Evolutionary conservation across 2,888 invertebrate species (phyloP), one percentile per base, ranked within the genome.

Genomic region (Chrysolina oricalcia): DNA sequence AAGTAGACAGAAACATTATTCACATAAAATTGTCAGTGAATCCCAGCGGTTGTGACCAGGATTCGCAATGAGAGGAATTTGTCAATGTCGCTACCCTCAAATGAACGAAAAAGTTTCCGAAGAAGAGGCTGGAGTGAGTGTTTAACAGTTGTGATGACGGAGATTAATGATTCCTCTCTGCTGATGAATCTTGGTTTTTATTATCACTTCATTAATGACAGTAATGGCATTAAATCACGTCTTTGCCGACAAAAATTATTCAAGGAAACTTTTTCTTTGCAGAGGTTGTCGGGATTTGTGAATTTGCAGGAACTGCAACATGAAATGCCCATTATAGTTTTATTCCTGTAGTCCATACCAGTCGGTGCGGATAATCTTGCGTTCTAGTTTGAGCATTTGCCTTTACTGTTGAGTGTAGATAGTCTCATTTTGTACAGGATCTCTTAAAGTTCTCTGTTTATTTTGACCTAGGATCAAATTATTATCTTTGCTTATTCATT

Each of bases 1-100:
- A 67, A 41, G 63, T 46, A 71, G 48, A 64, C 56, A 59, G 43
- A 13, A 53, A 43, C 66, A 59, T 72, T 66, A 66, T 72, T 72
- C 53, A 72, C 43, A 41, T 27, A 19, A 72, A 64, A 64, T 64
- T 40, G 15, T 21, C 64, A 64, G 41, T 64, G 43, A 64, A 64
- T 64, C 64, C 17, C 11, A 21, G 64, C n/a, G 43, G 21, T 41
- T 64, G 64, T 64, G 64, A 64, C 67, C 53, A 21, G 53, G 19
- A 23, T 5, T 4, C 53, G 11, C 13, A 19, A 53, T 53, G 53
- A 53, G 53, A 21, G 5, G 10, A 53, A 53, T 53, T 13, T 21
- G 5, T 23, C 53, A 13, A 53, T 53, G 53, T 13, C 21, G 21
- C 11, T 53, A 13, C 5, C 21, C 48, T 19, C 4, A 13, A 21